A percentile compares a stretch with the other conserved stretches of the same genome.
phyloP scores from a whole-genome alignment of 2,113 vertebrate genomes.

The Himantopus leucocephalus region DNA sequence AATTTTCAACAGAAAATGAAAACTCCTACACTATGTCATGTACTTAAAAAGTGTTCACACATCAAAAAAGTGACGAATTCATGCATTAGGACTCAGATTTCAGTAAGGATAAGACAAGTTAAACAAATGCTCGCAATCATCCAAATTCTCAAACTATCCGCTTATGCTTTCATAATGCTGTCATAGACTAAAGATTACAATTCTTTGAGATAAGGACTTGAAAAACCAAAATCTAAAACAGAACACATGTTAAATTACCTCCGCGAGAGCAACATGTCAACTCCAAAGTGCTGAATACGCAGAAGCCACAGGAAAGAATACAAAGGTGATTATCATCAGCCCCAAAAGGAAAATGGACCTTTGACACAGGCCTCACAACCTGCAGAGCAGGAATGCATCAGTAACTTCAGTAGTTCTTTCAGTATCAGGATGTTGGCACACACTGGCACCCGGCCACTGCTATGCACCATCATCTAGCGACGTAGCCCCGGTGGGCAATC shows the following conservation, averaged over 20 bases:
- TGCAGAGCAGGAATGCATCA: neutral
- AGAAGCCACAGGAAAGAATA: neutral
- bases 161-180: neutral
- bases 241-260: neutral
- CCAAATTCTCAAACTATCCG: neutral
- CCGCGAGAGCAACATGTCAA: neutral
- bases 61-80: neutral
- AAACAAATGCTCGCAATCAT: neutral
- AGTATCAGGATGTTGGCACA: neutral
- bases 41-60: neutral
- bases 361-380: neutral
- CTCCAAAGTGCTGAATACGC: neutral
- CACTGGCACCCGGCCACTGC: rapidly evolving
- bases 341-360: neutral
- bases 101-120: neutral
- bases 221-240: neutral
- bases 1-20: neutral
- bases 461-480: no score
- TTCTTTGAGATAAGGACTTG: neutral
- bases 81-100: neutral
- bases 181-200: neutral
- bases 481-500: neutral
- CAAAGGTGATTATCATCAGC: neutral
- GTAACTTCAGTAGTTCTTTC: neutral
- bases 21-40: neutral